Conservation (phyloP, 2,888 invertebrate genomes). For the Xestia ashworthii region DNA sequence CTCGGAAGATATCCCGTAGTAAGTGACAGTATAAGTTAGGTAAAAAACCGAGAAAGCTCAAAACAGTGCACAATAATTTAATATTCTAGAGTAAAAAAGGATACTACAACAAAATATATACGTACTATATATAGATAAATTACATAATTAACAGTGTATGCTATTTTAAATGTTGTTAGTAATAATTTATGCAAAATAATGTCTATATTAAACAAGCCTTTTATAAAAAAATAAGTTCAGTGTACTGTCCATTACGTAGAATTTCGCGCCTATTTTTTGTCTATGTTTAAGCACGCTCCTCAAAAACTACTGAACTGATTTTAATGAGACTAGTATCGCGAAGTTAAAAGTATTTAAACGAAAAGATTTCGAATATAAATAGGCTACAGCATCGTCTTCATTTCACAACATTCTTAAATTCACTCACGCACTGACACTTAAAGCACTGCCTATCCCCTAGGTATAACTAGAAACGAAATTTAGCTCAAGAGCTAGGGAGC, state of each 20-base stretch:
- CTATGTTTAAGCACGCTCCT: conserved; percentile 1
- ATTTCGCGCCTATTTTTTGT: conserved; percentile 49
- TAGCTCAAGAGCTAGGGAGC: too few species aligned
- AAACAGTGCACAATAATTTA: too few species aligned
- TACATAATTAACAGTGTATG: background rate
- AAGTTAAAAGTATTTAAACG: background rate
- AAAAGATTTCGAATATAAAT: background rate
- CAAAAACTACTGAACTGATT: conserved; percentile 41
- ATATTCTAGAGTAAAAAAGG: background rate
- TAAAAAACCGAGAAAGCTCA: too few species aligned
- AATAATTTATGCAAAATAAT: conserved; percentile 18
- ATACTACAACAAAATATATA: background rate
- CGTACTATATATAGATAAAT: too few species aligned
- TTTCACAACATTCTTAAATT: too few species aligned
- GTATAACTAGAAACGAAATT: too few species aligned
- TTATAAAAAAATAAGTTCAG: conserved; percentile 40
- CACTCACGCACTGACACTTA: too few species aligned
- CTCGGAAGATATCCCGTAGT: too few species aligned
- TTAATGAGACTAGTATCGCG: conserved; percentile 24
- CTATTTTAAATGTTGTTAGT: background rate
- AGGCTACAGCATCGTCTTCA: background rate
- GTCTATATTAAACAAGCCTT: background rate
- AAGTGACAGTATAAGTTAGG: too few species aligned
- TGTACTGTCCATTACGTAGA: conserved; percentile 40
- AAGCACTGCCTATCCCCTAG: too few species aligned